Conservation (phyloP, 2,797 vertebrate species). For the Ispidina picta region DNA sequence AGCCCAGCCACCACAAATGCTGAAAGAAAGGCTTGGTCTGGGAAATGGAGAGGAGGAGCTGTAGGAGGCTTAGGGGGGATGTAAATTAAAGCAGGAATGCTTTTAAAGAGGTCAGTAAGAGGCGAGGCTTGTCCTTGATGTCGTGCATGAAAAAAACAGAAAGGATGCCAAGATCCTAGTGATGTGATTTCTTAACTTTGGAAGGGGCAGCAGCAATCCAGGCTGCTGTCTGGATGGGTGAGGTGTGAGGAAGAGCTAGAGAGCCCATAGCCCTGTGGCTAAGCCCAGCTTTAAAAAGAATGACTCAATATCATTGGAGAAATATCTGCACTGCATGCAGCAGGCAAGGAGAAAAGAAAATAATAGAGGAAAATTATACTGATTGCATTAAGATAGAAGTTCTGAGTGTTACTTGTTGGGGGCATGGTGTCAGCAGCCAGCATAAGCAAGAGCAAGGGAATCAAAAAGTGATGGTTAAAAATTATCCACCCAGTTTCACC, state of each 20-base stretch:
- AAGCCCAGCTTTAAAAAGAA: not conserved
- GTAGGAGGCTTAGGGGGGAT: not conserved
- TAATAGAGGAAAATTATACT: not conserved
- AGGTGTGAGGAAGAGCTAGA: not conserved
- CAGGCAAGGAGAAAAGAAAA: not conserved
- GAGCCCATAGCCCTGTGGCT: not conserved
- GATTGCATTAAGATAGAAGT: not conserved
- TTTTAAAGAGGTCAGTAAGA: not conserved
- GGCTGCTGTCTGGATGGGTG: not conserved
- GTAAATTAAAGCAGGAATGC: not conserved
- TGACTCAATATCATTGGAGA: not conserved
- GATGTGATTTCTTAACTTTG: not conserved
- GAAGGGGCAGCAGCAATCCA: not conserved
- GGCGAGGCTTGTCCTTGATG: not conserved
- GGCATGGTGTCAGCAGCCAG: not conserved
- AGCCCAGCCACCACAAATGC: not conserved
- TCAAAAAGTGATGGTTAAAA: not conserved
- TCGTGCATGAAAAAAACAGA: not conserved
- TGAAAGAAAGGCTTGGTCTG: not conserved
- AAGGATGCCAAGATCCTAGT: not conserved
- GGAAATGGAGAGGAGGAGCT: not conserved
- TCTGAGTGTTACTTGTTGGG: not conserved
- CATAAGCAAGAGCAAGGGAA: not conserved
- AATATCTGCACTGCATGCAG: not conserved
- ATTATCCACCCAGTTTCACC: not conserved